Conservation (phyloP, 1,140 invertebrate species). For the Drosophila watanabei region DNA sequence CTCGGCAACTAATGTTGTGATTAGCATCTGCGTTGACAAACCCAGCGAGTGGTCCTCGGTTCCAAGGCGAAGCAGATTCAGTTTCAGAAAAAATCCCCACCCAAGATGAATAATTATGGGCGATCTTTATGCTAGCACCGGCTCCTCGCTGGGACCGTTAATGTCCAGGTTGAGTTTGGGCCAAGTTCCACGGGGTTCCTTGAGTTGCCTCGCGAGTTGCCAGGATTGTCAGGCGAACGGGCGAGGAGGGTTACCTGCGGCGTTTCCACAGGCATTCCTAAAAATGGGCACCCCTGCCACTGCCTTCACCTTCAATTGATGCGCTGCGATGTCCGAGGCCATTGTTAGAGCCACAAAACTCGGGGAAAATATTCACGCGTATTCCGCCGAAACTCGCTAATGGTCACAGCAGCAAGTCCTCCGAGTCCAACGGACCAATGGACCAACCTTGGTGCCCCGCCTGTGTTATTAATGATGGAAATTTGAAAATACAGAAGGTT, state of each 20-base stretch:
- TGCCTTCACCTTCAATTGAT: conserved; percentile 73
- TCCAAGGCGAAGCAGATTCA: conserved; percentile 59
- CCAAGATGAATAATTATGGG: conserved; percentile 85
- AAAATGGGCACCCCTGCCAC: conserved; percentile 44
- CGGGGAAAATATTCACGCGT: conserved; percentile 79
- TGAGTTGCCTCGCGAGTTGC: background rate
- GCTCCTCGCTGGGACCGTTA: conserved; percentile 84
- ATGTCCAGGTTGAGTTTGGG: conserved; percentile 42
- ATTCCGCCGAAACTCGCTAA: conserved; percentile 85
- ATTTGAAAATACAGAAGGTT: conserved; percentile 86
- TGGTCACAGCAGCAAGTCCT: conserved; percentile 80
- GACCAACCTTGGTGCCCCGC: conserved; percentile 76
- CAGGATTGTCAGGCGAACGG: conserved; percentile 8
- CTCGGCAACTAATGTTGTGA: conserved; percentile 82
- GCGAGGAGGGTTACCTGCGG: conserved; percentile 63
- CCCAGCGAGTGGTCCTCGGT: conserved; percentile 66
- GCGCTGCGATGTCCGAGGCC: conserved; percentile 67
- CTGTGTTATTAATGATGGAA: conserved; percentile 86
- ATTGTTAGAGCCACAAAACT: conserved; percentile 60
- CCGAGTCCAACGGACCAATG: conserved; percentile 7
- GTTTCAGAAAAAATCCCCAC: conserved; percentile 56
- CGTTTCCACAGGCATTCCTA: conserved; percentile 70
- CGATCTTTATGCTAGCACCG: conserved; percentile 79
- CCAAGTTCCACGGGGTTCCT: conserved; percentile 22
- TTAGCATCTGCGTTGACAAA: conserved; percentile 86